Base-by-base conservation (phyloP, 2,113 vertebrate genomes). In the Pseudorectes ferrugineus region DNA sequence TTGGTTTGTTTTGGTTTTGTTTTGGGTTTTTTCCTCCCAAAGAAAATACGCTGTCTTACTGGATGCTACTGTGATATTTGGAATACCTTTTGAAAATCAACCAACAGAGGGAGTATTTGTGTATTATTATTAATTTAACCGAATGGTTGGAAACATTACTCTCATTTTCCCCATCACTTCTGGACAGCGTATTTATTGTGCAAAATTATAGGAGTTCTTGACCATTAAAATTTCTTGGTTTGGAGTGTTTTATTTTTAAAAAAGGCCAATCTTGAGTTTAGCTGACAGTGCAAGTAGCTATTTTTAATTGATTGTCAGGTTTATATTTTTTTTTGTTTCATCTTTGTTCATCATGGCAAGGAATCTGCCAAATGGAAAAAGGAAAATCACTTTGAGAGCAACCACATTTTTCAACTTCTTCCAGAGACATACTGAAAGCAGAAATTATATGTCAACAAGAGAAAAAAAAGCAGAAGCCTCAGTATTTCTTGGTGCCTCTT, bases 41-140 rank as follows among this genome's bases (percentile, higher is more conserved):
- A 10, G 5, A 45, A 54, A 62, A 79, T 42, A 46, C 1, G 10
- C 2, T 55, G 8, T 61, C 11, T 43, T 73, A 58, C 35, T 51
- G 23, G 24, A 43, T 51, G 28, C 14, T 76, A 2, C 54, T 61
- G 10, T 88, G 48, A 45, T 74, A 36, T 67, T 93, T 88, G 36
- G 43, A 86, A 74, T 13, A 83, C 18, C 4, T 71, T 94, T 93
- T 90, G 72, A 94, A 86, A 89, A 57, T 70, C 75, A 59, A 79
- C 76, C 89, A 87, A 95, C 54, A 94, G 86, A 93, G 85, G 51
- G 68, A 95, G 79, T 23, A 66, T 95, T 85, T 89, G 40, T 77
- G 52, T 77, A 68, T 11, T 52, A 43, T 63, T 83, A 80, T 76
- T 75, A 68, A 63, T 91, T 77, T 85, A 75, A 88, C 33, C 12